phyloP scores from a whole-genome alignment of 1,140 invertebrate genomes.

The Brachionus rubens region DNA sequence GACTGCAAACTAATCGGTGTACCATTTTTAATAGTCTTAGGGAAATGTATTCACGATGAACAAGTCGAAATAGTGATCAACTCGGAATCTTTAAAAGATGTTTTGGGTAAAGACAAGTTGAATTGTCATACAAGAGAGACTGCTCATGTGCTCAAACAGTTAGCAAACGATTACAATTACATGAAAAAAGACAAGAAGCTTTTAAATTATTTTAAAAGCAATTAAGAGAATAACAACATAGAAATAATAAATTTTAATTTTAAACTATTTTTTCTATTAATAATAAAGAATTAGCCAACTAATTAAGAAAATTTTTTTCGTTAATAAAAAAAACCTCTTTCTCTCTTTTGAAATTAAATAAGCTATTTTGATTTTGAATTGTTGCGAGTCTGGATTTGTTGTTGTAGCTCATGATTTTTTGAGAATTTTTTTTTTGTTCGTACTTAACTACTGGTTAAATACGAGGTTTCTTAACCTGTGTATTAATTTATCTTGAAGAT shows the following conservation, averaged over 20 bases:
- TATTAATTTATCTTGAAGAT: no score
- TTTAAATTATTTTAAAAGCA: constrained; percentile 27
- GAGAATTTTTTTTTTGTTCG: no score
- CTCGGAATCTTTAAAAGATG: neutral
- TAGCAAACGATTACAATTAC: constrained; percentile 38
- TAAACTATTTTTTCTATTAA: neutral
- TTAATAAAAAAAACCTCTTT: no score
- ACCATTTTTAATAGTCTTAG: constrained; percentile 19
- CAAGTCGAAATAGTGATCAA: constrained; percentile 33
- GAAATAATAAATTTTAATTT: constrained; percentile 2
- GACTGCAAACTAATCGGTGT: constrained; percentile 14
- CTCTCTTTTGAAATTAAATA: no score
- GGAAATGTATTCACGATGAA: constrained; percentile 37
- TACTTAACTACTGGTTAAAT: no score
- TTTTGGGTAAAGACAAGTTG: neutral
- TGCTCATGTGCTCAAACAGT: constrained; percentile 8
- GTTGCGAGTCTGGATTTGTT: no score
- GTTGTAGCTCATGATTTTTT: no score
- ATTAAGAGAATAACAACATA: no score
- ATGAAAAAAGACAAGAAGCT: constrained; percentile 39
- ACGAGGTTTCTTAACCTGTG: no score
- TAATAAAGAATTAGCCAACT: no score
- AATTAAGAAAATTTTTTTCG: no score
- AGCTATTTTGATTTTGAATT: no score
- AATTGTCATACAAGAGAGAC: constrained; percentile 41